Evolutionary conservation across 2,888 invertebrate genomes (phyloP).

Genomic region (Tipula vernalis): DNA sequence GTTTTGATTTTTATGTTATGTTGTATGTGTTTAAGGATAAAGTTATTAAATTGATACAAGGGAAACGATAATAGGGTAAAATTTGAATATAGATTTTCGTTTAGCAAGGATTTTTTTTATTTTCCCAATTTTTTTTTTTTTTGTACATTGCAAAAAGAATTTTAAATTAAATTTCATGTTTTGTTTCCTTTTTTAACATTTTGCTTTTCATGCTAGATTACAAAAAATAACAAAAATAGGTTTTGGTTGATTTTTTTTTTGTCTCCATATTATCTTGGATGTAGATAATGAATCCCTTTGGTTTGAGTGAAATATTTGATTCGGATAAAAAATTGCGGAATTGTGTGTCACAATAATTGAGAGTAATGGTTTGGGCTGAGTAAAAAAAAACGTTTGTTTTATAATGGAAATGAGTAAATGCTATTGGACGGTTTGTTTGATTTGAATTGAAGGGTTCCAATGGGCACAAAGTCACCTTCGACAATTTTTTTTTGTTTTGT

Average conservation of each 20-base stretch:
- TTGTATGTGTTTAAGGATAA: neutral
- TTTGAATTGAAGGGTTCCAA: too few relatives aligned
- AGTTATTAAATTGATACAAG: slow-evolving; percentile 4
- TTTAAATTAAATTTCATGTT: neutral
- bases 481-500: too few relatives aligned
- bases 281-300: neutral
- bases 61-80: neutral
- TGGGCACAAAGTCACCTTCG: too few relatives aligned
- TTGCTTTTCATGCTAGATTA: neutral
- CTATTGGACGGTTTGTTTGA: too few relatives aligned
- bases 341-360: too few relatives aligned
- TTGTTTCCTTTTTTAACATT: neutral
- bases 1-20: neutral
- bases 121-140: too few relatives aligned
- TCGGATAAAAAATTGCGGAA: too few relatives aligned
- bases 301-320: neutral
- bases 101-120: neutral
- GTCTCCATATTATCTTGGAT: neutral
- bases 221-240: neutral
- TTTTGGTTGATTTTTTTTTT: neutral
- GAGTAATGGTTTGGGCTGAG: too few relatives aligned
- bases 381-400: too few relatives aligned
- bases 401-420: too few relatives aligned
- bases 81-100: slow-evolving; percentile 4
- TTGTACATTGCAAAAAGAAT: neutral